Base-by-base conservation (phyloP, 1,140 invertebrate species). In the Nasonia giraulti region DNA sequence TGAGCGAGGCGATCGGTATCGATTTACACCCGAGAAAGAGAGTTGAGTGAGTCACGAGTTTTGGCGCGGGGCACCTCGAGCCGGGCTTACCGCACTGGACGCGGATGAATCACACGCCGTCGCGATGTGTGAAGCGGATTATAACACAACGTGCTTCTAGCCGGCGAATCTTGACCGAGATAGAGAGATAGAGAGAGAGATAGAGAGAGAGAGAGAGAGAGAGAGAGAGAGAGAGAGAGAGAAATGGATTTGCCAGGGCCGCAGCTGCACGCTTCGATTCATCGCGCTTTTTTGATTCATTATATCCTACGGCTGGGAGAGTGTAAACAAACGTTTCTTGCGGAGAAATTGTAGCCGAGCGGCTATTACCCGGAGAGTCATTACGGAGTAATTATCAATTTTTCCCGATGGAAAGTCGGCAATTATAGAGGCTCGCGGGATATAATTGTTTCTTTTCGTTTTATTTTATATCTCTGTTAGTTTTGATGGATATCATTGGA, bases 151-250 rank as follows among this genome's bases (percentile, higher is more conserved):
- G 62, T 47, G 62, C 75, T 10, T 44, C 23, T 12, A 44, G 31
- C n/a, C 68, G 75, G 40, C 55, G 55, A 83, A 83, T 77, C 75
- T 79, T 84, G 76, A 84, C 82, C 82, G 68, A 84, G 66, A 84
- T 84, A 33, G n/a, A 40, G 40, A 44, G 5, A 7, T 8, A 44
- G 40, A 79, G 66, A 84, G 79, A 33, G n/a, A 40, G 40, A 76
- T 8, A 44, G 5, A 7, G 40, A 44, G 40, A 79, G 66, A 84
- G 79, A 33, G n/a, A 40, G 40, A 76, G n/a, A n/a, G 68, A 84
- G 66, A 84, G 79, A 33, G n/a, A 40, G 40, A 44, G 5, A 7
- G 40, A 44, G 40, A 79, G 66, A 84, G 79, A 33, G n/a, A 40
- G 40, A 76, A 50, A 77, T 66, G 74, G n/a, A 62, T 23, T 68